Conservation (phyloP, 2,888 invertebrate genomes). For the Eupithecia pulchellata region DNA sequence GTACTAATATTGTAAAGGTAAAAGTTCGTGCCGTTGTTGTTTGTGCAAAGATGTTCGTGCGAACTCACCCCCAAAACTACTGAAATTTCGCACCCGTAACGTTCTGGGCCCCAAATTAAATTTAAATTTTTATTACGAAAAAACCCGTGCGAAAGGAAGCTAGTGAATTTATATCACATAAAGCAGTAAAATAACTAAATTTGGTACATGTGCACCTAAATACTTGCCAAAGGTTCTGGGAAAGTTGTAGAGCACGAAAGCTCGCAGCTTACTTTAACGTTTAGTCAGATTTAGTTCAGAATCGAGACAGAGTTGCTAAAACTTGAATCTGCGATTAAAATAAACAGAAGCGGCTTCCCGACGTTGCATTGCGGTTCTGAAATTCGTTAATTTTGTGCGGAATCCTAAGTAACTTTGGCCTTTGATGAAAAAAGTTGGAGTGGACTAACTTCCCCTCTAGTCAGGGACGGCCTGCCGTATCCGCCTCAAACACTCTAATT, state of each 20-base stretch:
- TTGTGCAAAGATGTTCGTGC: too few relatives aligned
- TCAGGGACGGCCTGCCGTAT: slow-evolving; percentile 13
- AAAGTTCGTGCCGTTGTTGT: too few relatives aligned
- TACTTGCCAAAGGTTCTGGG: neutral
- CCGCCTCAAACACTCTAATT: slow-evolving; percentile 18
- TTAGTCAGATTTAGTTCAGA: neutral
- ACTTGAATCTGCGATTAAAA: slow-evolving; percentile 8
- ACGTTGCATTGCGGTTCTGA: slow-evolving; percentile 31
- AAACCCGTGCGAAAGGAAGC: neutral
- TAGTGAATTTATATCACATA: neutral
- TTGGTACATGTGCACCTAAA: neutral
- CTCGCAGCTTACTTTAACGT: neutral
- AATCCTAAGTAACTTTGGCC: slow-evolving; percentile 33
- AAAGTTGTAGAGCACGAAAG: neutral
- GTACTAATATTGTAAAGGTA: too few relatives aligned
- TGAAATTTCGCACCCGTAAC: too few relatives aligned
- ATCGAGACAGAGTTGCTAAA: neutral
- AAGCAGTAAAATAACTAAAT: neutral
- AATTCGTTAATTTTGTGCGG: slow-evolving; percentile 37
- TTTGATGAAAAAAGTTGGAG: slow-evolving; percentile 41
- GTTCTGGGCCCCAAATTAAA: too few relatives aligned
- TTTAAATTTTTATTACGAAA: too few relatives aligned
- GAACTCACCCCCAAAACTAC: too few relatives aligned
- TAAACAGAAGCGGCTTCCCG: neutral
- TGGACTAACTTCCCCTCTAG: slow-evolving; percentile 29